Percentiles rank a stretch among this genome's conserved stretches.
These are phyloP conservation scores for Pygoscelis adeliae DNA, from an alignment of 2,113 vertebrate genomes.

Conservation along the genomic window DNA sequence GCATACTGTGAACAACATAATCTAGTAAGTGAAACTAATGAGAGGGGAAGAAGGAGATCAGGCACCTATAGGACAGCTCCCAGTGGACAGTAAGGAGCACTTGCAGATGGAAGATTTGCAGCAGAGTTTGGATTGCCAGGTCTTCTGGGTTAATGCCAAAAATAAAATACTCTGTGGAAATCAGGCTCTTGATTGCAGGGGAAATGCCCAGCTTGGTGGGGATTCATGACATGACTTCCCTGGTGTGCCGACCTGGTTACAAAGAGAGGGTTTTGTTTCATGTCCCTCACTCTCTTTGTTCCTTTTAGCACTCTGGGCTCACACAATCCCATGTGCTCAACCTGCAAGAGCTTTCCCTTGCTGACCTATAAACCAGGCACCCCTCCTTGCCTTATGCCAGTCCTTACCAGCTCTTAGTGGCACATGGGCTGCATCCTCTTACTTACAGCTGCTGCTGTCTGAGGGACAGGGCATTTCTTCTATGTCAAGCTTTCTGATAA, in stretches of 20 bases:
- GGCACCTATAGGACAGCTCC: background rate
- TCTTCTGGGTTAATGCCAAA: background rate
- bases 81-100: background rate
- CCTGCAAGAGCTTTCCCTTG: background rate
- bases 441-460: background rate
- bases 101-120: background rate
- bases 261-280: background rate
- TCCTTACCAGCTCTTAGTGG: background rate
- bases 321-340: background rate
- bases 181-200: background rate
- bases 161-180: background rate
- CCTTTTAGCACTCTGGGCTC: background rate
- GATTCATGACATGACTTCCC: background rate
- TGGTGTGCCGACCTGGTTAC: background rate
- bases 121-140: background rate
- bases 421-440: background rate
- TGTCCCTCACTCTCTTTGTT: background rate
- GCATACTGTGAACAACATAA: background rate
- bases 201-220: background rate
- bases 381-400: background rate
- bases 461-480: background rate
- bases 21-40: background rate
- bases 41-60: background rate
- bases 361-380: background rate
- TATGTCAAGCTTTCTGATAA: background rate